Evolutionary conservation across 1,140 invertebrate species (phyloP), one percentile per base, ranked within the genome.

Genomic region (Zaprionus gabonicus): DNA sequence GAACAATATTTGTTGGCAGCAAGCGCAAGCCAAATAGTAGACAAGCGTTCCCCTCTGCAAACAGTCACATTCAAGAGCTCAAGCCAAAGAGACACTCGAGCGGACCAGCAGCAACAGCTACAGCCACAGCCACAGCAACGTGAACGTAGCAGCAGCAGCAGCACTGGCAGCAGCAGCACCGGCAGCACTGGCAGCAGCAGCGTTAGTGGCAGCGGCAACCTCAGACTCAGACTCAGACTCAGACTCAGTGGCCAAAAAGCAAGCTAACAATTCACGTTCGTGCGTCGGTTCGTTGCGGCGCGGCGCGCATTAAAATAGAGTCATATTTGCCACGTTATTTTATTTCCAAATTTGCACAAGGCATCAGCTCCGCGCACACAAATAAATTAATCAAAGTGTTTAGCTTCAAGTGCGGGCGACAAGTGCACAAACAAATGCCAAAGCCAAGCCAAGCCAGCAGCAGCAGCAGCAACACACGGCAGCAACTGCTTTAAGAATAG

Each of bases 41-140:
- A 91, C 87, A 92, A 90, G 82, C 84, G 82, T 93, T 92, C 92
- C 92, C 92, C 92, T 93, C 92, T 93, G 92, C 91, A 93, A 93
- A 93, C 92, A 93, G 92, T 93, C 92, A 91, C 91, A 93, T 93
- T 93, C 91, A 92, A 91, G 92, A 92, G 92, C 90, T 92, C 91
- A 92, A 91, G 88, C 92, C 87, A 92, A 91, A 92, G 91, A 92
- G 91, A 86, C 91, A 92, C 88, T 91, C 91, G 84, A 92, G 84
- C 91, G 85, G 81, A 88, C 85, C 85, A 90, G 81, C 85, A 81
- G 64, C 81, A 78, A 59, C 77, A 69, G 69, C 72, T 75, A 4
- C 68, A n/a, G n/a, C n/a, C n/a, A 65, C 76, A 69, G 44, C 15
- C 7, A 20, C 77, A 77, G 63, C 71, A 70, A 64, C 76, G 59